Percentiles rank a stretch among this genome's conserved stretches.
phyloP scores from a whole-genome alignment of 2,113 vertebrate species.

The Corydoras sp. region DNA sequence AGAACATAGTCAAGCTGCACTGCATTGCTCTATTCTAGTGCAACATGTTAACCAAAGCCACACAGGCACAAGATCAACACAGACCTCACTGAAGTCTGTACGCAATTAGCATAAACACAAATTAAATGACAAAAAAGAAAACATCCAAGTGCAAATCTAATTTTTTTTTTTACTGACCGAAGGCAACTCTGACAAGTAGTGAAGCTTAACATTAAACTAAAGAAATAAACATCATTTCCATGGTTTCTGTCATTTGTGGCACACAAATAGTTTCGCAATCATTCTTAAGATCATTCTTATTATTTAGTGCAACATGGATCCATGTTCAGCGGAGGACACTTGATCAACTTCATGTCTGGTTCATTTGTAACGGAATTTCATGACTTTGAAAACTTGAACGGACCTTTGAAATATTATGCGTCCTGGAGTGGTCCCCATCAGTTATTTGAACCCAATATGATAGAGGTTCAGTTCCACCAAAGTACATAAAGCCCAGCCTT shows the following conservation, averaged over 20 bases:
- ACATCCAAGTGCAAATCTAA: slow-evolving; percentile 41
- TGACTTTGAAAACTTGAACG: not conserved
- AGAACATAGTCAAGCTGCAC: slow-evolving; percentile 38
- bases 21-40: slow-evolving; percentile 46
- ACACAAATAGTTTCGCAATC: slow-evolving; percentile 5
- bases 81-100: slow-evolving; percentile 36
- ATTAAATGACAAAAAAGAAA: slow-evolving; percentile 16
- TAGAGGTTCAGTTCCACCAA: not conserved
- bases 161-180: slow-evolving; percentile 32
- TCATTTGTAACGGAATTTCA: slow-evolving; percentile 1
- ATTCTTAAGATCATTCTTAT: not conserved
- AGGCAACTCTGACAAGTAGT: slow-evolving; percentile 41
- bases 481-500: not conserved
- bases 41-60: slow-evolving; percentile 44
- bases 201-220: slow-evolving; percentile 21
- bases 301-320: slow-evolving; percentile 26
- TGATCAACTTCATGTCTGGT: not conserved
- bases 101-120: slow-evolving; percentile 29
- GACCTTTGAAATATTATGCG: not conserved
- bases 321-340: slow-evolving; percentile 7
- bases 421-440: not conserved
- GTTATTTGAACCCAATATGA: not conserved
- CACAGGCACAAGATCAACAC: slow-evolving; percentile 38
- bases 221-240: not conserved
- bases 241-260: slow-evolving; percentile 25